These are phyloP conservation scores for Macrotus californicus DNA, from an alignment of 2,113 vertebrate genomes.

Conservation along the genomic window DNA sequence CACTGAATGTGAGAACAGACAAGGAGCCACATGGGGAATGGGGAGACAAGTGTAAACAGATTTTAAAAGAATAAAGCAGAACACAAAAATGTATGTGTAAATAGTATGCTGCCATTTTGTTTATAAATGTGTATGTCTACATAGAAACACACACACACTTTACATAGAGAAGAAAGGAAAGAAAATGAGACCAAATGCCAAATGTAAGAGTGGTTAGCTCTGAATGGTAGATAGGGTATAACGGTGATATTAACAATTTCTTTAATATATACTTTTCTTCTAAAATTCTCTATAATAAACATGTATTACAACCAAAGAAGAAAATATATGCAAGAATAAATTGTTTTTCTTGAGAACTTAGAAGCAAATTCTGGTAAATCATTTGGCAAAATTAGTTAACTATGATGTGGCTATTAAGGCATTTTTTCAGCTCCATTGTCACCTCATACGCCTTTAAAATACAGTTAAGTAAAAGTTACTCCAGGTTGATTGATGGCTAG, in stretches of 20 bases:
- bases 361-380: not conserved
- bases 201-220: not conserved
- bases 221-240: not conserved
- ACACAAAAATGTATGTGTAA: not conserved
- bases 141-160: not conserved
- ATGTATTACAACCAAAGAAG: not conserved
- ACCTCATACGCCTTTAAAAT: not conserved
- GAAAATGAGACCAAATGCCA: not conserved
- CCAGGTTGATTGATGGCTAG: not conserved
- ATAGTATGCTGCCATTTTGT: not conserved
- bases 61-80: not conserved
- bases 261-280: not conserved
- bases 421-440: not conserved
- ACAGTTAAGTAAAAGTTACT: conserved; percentile 35
- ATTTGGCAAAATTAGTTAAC: not conserved
- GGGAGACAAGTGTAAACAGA: not conserved
- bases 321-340: not conserved
- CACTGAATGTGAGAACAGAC: not conserved
- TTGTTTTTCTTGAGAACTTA: not conserved
- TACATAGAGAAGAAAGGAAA: not conserved
- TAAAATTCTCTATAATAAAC: not conserved
- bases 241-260: not conserved
- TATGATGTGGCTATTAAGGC: not conserved
- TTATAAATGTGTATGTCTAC: not conserved
- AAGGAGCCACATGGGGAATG: not conserved